Evolutionary conservation across 2,797 vertebrate species (phyloP), one percentile per base, ranked within the genome.

Genomic region (Glossophaga mutica): DNA sequence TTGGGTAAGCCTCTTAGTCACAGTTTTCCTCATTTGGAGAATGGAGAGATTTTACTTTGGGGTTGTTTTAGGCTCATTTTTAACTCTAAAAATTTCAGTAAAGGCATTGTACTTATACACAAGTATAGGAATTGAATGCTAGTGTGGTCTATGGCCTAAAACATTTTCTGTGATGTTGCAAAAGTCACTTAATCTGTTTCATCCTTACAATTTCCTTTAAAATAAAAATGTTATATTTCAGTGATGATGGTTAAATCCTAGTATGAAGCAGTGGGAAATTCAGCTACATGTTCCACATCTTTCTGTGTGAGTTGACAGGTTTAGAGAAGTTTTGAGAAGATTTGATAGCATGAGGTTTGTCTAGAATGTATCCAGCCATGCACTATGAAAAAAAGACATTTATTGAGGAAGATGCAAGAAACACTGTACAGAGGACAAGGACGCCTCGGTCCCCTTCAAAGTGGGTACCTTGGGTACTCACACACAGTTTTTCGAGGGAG

Each of bases 1-100:
- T 50, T 91, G 39, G 24, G 37, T 79, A 92, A 82, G 4, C 73
- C 21, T 44, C n/a, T 48, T 94, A 73, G 9, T 59, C 26, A 86
- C 12, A 44, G 29, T 92, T 92, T 95, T 95, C 26, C 26, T 73
- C 14, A 70, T 46, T 87, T 74, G 42, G 87, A 78, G 94, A 95
- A 52, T 76, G 50, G 71, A 92, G 34, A 90, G 16, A 2, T 83
- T 96, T 96, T 83, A 95, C 65, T 19, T 91, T 91, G 44, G 8
- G 16, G 9, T 81, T 93, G 76, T n/a, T n/a, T 90, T 90, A 86
- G 62, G 22, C 16, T 91, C 34, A 84, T 79, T 95, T 67, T 16
- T 15, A 34, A 19, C 48, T 93, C 15, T 50, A 52, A 79, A 96
- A 74, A 83, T 94, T 91, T 90, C 19, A 71, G 8, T 77, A 59